These are phyloP conservation scores for Entelurus aequoreus DNA, from an alignment of 2,113 vertebrate species.

Conservation along the genomic window DNA sequence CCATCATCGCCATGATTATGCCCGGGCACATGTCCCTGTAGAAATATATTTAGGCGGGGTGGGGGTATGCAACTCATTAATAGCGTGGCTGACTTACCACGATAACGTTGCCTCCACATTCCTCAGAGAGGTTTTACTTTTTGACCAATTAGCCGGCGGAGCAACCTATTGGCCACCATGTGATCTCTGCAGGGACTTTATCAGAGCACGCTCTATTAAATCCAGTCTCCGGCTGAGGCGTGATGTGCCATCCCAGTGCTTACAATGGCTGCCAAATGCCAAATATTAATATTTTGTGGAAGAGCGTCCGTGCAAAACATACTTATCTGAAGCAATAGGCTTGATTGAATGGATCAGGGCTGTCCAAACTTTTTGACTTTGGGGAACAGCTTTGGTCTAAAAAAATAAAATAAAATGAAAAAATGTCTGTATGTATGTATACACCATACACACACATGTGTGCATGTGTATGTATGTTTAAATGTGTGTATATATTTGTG, in stretches of 20 bases:
- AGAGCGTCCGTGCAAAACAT: background rate
- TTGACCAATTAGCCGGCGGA: constrained; percentile 66
- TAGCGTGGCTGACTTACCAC: constrained; percentile 36
- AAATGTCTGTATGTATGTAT: too few relatives aligned
- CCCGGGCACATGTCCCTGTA: constrained; percentile 45
- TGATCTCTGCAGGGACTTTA: constrained; percentile 61
- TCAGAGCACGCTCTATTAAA: constrained; percentile 65
- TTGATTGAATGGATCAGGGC: constrained; percentile 14
- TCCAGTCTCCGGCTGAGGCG: constrained; percentile 49
- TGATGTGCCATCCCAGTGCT: constrained; percentile 54
- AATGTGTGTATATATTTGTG: too few relatives aligned
- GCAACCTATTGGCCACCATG: constrained; percentile 61
- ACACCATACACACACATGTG: too few relatives aligned
- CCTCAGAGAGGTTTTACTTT: constrained; percentile 59
- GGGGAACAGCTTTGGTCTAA: too few relatives aligned
- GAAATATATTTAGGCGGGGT: constrained; percentile 47
- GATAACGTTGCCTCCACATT: constrained; percentile 46
- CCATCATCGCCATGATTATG: constrained; percentile 60
- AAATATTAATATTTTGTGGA: constrained; percentile 42
- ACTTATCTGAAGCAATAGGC: constrained; percentile 19
- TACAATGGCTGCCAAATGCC: constrained; percentile 43
- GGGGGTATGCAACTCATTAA: constrained; percentile 53
- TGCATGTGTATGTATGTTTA: too few relatives aligned
- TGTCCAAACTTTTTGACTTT: too few relatives aligned
- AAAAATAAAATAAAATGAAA: too few relatives aligned